phyloP scores from a whole-genome alignment of 2,888 invertebrate species.

The Trichopoda pennipes region DNA sequence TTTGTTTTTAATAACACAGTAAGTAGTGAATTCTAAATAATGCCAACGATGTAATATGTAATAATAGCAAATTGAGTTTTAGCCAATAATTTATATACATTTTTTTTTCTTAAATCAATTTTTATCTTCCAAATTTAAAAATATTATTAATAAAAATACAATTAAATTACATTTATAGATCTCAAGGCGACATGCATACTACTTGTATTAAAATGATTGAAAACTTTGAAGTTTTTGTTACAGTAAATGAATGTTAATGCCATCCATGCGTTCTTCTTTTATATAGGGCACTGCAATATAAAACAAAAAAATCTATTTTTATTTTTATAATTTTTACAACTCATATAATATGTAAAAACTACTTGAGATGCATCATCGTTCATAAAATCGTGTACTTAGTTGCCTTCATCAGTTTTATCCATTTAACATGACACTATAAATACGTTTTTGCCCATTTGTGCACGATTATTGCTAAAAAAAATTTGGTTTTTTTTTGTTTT shows the following conservation, averaged over 20 bases:
- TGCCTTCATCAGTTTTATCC: conserved; percentile 24
- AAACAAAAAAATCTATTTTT: conserved; percentile 12
- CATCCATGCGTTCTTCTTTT: background rate
- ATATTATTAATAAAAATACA: no score
- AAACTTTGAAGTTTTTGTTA: no score
- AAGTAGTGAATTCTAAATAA: no score
- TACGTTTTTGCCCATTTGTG: conserved; percentile 43
- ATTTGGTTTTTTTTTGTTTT: conserved; percentile 20
- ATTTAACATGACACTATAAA: conserved; percentile 38
- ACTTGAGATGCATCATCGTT: conserved; percentile 37
- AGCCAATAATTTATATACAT: no score
- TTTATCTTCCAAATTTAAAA: no score
- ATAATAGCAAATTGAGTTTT: no score
- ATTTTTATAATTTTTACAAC: conserved; percentile 23
- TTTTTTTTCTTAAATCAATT: no score
- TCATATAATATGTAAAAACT: conserved; percentile 23
- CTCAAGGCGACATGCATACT: no score
- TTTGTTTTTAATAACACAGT: no score
- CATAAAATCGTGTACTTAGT: background rate
- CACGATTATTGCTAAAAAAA: conserved; percentile 43
- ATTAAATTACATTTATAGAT: no score
- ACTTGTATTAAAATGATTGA: no score
- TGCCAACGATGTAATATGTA: no score
- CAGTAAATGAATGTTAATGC: background rate
- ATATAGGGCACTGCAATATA: background rate